These are phyloP conservation scores for Hypselothyrea guttata DNA, from an alignment of 2,888 invertebrate species.

Conservation along the genomic window DNA sequence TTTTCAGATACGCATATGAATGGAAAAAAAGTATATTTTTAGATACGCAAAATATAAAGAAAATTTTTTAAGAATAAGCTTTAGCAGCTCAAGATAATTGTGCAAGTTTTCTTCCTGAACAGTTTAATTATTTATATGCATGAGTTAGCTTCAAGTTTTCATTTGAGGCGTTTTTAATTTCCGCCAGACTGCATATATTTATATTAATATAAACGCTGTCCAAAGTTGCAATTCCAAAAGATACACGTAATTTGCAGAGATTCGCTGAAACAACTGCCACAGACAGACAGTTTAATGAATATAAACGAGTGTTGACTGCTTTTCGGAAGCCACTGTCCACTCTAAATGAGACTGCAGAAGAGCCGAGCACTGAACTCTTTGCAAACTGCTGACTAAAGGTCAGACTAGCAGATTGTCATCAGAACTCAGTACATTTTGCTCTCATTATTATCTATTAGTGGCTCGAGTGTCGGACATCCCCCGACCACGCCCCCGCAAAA, in stretches of 20 bases:
- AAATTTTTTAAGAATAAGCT: too few species aligned
- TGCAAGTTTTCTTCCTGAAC: too few species aligned
- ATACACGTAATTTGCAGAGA: conserved; percentile 9
- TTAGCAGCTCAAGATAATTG: too few species aligned
- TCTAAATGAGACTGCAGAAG: not conserved
- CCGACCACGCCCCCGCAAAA: not conserved
- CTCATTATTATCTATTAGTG: conserved; percentile 33
- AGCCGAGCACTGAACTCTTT: conserved; percentile 33
- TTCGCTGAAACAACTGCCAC: conserved; percentile 2
- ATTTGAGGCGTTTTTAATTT: too few species aligned
- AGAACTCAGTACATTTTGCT: conserved; percentile 1
- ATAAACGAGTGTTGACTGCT: conserved; percentile 33
- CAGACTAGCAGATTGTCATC: conserved; percentile 1
- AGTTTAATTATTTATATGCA: too few species aligned
- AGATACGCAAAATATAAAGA: too few species aligned
- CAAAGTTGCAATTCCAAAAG: conserved; percentile 5
- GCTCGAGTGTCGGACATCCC: not conserved
- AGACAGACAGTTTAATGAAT: conserved; percentile 27
- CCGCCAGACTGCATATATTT: conserved; percentile 1
- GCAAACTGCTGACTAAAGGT: not conserved
- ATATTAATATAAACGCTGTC: conserved; percentile 2
- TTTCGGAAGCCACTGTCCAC: conserved; percentile 23
- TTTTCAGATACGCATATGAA: not conserved
- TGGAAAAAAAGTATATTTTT: too few species aligned
- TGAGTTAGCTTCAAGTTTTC: too few species aligned